Base-by-base conservation (phyloP, 2,113 vertebrate species). In the Brachypteracias leptosomus region DNA sequence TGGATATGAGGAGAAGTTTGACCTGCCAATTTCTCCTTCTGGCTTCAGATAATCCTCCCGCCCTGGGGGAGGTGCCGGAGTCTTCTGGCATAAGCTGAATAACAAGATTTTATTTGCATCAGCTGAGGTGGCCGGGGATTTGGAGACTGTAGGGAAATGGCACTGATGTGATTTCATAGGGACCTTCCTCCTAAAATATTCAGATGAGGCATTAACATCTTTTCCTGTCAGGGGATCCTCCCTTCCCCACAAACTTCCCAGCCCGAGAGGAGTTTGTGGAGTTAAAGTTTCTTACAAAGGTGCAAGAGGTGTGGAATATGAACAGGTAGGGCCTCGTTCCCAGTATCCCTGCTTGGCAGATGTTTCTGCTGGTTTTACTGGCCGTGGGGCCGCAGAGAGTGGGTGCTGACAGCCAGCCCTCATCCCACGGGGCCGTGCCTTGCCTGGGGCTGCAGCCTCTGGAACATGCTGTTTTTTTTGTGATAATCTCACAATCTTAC, bases 51-150 rank as follows among this genome's bases (percentile, higher is more conserved):
- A 79, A 88, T 77, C 29, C 31, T 35, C 40, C 31, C 0, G 2
- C 68, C 42, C 57, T 54, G 63, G 59, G 65, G 33, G 29, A 70
- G 15, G 36, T 82, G 47, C 40, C n/a, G 9, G 49, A 42, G 42
- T 15, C 67, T 68, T 44, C 55, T 65, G 75, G 65, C 2, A 0
- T 61, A 76, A 74, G 35, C 62, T 40, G 76, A 71, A 47, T 71
- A 58, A 71, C 22, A 24, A 47, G 83, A 44, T 88, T 93, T 83
- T 79, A 40, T 92, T 84, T 80, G 55, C 59, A 63, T 77, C 68
- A 51, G n/a, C 63, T 90, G 80, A 95, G 63, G 90, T 10, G 51
- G 38, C n/a, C 77, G 59, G 63, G 57, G 71, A 62, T 80, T 93
- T 90, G 76, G 75, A 80, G 75, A 73, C 51, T 47, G 72, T 16